phyloP scores from a whole-genome alignment of 2,888 invertebrate genomes.

The Trichogramma dendrolimi region DNA sequence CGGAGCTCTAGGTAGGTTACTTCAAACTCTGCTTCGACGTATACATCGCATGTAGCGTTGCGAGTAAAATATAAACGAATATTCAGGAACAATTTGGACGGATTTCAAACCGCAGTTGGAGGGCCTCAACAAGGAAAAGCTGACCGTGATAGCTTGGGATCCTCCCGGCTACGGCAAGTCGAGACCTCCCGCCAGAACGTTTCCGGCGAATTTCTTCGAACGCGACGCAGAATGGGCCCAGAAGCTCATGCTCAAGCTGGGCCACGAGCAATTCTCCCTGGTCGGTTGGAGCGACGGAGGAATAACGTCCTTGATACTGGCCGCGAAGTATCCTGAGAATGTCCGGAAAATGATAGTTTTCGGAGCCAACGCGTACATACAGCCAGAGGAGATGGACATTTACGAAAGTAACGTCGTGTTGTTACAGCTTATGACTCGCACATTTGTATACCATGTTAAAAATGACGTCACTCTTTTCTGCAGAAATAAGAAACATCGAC shows the following conservation, averaged over 20 bases:
- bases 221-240: conserved; percentile 70
- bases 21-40: neutral
- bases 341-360: conserved; percentile 72
- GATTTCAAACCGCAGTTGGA: conserved; percentile 78
- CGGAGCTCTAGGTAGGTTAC: conserved; percentile 65
- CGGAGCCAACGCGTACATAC: conserved; percentile 74
- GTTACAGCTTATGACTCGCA: neutral
- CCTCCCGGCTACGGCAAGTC: conserved; percentile 85
- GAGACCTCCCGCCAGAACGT: conserved; percentile 71
- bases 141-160: conserved; percentile 73
- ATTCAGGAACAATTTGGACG: conserved; percentile 68
- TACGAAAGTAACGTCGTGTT: conserved; percentile 57
- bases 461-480: conserved; percentile 28
- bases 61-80: neutral
- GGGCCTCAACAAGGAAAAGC: conserved; percentile 60
- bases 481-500: conserved; percentile 67
- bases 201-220: conserved; percentile 66
- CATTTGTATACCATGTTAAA: neutral
- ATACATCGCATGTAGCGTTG: neutral
- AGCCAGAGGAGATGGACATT: conserved; percentile 63
- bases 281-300: conserved; percentile 92
- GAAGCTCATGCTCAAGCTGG: conserved; percentile 68
- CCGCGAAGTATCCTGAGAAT: conserved; percentile 64
- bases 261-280: conserved; percentile 67
- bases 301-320: conserved; percentile 71